phyloP scores from a whole-genome alignment of 2,113 vertebrate species.

The Pituophis catenifer region DNA sequence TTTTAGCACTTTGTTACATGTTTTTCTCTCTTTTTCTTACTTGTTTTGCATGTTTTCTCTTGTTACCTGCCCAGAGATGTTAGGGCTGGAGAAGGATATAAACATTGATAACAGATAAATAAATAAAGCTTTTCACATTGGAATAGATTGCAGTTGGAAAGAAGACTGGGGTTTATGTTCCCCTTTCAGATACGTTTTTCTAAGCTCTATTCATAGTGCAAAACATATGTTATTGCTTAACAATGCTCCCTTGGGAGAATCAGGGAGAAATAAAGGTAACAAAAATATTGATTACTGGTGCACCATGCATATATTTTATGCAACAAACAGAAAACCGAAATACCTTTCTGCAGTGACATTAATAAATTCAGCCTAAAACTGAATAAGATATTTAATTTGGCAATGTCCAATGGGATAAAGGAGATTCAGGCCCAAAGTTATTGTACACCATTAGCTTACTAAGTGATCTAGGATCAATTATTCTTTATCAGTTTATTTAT shows the following conservation, averaged over 20 bases:
- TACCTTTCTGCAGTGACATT: background rate
- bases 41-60: background rate
- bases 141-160: background rate
- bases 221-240: background rate
- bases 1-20: background rate
- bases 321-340: background rate
- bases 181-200: background rate
- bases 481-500: background rate
- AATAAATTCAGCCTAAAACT: background rate
- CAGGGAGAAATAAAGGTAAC: background rate
- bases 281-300: background rate
- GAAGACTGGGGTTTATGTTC: background rate
- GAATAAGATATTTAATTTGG: background rate
- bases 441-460: background rate
- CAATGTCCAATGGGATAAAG: background rate
- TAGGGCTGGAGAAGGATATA: background rate
- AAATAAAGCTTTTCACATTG: background rate
- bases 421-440: background rate
- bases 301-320: background rate
- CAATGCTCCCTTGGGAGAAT: background rate
- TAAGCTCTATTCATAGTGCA: background rate
- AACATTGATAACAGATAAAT: background rate
- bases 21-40: background rate
- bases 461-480: background rate
- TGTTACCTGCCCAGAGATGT: background rate